Base-by-base conservation (phyloP, 2,888 invertebrate genomes). In the Eupithecia exiguata region DNA sequence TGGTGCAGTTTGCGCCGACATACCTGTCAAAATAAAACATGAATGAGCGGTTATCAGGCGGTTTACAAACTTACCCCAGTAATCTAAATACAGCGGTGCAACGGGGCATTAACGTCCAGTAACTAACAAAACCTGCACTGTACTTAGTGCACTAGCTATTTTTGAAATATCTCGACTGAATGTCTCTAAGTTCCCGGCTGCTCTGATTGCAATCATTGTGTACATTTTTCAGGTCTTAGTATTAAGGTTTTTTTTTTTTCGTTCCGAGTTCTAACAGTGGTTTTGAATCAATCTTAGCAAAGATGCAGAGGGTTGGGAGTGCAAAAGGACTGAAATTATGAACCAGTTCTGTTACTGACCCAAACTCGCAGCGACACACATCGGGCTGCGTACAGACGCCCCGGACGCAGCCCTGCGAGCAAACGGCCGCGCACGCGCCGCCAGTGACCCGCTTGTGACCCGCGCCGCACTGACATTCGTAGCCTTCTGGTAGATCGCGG, bases 1-100 rank as follows among this genome's bases (percentile, higher is more conserved):
- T 97, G 82, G 97, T 97, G 89, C 99, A 99, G 93, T 98, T 98
- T 81, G 97, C 96, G 71, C 99, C 99, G 36, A 99, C 98, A 61
- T 80, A 80, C 63, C 80, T 80, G 77, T 40, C 30, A 68, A 69
- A 18, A 72, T 36, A 16, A 58, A 12, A 65, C 35, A 68, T 35
- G n/a, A 16, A 58, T 36, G 12, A 35, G 18, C 18, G 9, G 14
- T 61, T 12, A 4, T 16, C 14, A 16, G 16, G 21, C 14, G 6
- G 4, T 30, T 1, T 5, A 61, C 9, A 35, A 61, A 30, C 14
- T 7, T 62, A 35, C 3, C 21, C 12, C 5, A 25, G 7, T 21
- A 58, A 58, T 21, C 9, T 18, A 16, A 46, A 46, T 18, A 46
- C 1, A 9, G 5, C 46, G 46, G 18, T 46, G 18, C 2, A 46